Base-by-base conservation (phyloP, 2,113 vertebrate species). In the Podarcis cretensis region DNA sequence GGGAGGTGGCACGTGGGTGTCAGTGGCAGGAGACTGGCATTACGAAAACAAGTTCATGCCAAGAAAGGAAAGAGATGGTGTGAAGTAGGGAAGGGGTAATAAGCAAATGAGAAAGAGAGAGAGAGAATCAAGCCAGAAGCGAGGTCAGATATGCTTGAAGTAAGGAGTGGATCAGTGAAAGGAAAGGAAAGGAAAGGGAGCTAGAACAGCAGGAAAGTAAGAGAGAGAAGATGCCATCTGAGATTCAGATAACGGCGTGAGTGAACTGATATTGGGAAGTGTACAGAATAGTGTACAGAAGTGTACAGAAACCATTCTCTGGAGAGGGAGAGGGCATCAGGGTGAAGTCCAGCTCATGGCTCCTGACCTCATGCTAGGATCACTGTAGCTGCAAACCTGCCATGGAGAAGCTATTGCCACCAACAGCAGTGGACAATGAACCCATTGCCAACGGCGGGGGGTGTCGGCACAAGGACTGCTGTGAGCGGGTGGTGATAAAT, bases 401-500 rank as follows among this genome's bases (percentile, higher is more conserved):
- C 82, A 88, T 81, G 81, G 81, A 83, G 82, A 90, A 77, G 21
- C 89, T 86, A 7, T 25, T 65, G 43, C 63, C 59, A 23, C 35
- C 59, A 35, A 32, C 63, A n/a, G 20, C 23, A 37, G 83, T 77
- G 37, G 87, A 59, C 10, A 68, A 71, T 16, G 88, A 57, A 7
- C 77, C 78, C 6, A 37, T n/a, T 6, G 3, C 81, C 18, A 40
- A 57, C 3, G 73, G 85, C 71, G 40, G 18, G 63, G 63, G 40
- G 23, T 81, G 66, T 78, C 48, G 54, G 20, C 84, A 57, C 14
- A 80, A 87, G 35, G 94, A 94, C 32, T 92, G 92, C 25, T 95
- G 93, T 12, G 96, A 96, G 20, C 87, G 96, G 1, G 92, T 97
- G 75, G 93, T 95, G 81, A 96, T 97, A 95, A 98, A 98, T 16